Conservation (phyloP, 2,113 vertebrate genomes). For the Rhagologus leucostigma region DNA sequence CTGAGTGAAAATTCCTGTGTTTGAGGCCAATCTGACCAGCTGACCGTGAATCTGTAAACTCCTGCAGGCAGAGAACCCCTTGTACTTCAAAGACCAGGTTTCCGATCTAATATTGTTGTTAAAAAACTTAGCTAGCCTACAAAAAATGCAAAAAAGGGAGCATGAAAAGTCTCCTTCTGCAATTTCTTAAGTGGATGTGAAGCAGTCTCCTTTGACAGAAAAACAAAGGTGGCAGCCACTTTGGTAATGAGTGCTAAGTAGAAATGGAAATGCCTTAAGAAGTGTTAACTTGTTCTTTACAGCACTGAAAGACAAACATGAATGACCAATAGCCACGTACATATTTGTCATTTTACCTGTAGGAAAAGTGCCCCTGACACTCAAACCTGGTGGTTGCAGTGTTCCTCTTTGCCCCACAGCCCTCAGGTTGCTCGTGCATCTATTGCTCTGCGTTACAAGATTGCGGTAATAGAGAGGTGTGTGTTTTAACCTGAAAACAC, state of each 20-base stretch:
- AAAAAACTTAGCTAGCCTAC: not conserved
- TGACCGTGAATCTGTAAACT: not conserved
- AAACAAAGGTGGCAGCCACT: not conserved
- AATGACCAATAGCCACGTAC: not conserved
- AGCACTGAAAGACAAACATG: not conserved
- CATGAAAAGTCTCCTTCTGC: not conserved
- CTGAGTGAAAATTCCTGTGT: not conserved
- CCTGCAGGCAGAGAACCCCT: not conserved
- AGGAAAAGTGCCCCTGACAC: not conserved
- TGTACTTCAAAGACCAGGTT: not conserved
- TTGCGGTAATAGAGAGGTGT: too few species aligned
- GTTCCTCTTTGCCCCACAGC: not conserved
- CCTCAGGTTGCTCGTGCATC: accelerated
- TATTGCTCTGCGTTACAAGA: not conserved
- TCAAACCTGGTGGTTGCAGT: not conserved
- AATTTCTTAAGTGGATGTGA: not conserved
- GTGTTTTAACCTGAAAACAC: not conserved
- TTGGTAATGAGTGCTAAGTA: not conserved
- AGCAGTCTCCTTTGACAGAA: not conserved
- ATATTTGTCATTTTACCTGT: not conserved
- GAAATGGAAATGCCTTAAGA: not conserved
- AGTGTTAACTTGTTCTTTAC: not conserved
- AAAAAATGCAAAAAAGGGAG: not conserved
- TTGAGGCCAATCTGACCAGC: not conserved
- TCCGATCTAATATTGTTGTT: not conserved